These are phyloP conservation scores for Thermophis baileyi DNA, from an alignment of 2,113 vertebrate genomes.

Conservation along the genomic window DNA sequence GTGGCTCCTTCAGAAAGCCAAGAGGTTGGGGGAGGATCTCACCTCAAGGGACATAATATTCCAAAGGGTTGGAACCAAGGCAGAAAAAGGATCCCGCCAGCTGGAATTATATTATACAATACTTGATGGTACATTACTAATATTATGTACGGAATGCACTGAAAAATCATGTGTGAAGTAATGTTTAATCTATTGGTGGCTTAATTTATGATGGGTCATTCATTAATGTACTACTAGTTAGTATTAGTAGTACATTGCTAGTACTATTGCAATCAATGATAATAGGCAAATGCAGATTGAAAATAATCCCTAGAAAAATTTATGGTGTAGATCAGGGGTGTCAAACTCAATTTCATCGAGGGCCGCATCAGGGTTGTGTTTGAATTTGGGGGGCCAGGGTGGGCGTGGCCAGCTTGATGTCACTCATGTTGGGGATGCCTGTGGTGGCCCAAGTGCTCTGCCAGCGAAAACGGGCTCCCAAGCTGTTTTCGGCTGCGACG, in stretches of 20 bases:
- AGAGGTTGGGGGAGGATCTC: neutral
- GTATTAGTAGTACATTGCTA: neutral
- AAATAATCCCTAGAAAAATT: neutral
- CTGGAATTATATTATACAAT: neutral
- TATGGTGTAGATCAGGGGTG: neutral
- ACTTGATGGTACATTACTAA: neutral
- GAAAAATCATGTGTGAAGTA: neutral
- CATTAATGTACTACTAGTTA: neutral
- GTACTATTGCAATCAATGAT: neutral
- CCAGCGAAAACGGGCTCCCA: no score
- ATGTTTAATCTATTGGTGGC: neutral
- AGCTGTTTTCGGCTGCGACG: no score
- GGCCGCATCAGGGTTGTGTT: no score
- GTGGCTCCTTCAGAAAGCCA: neutral
- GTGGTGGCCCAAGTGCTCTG: no score
- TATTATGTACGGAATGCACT: neutral
- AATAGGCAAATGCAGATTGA: neutral
- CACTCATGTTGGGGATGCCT: no score
- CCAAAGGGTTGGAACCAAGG: neutral
- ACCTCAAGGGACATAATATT: neutral
- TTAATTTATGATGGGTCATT: neutral
- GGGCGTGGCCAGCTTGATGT: no score
- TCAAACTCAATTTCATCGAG: no score
- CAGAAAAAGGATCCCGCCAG: neutral
- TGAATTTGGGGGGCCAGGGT: no score